phyloP scores from a whole-genome alignment of 92 coral and sea anemone genomes.

The Siderastrea radians region DNA sequence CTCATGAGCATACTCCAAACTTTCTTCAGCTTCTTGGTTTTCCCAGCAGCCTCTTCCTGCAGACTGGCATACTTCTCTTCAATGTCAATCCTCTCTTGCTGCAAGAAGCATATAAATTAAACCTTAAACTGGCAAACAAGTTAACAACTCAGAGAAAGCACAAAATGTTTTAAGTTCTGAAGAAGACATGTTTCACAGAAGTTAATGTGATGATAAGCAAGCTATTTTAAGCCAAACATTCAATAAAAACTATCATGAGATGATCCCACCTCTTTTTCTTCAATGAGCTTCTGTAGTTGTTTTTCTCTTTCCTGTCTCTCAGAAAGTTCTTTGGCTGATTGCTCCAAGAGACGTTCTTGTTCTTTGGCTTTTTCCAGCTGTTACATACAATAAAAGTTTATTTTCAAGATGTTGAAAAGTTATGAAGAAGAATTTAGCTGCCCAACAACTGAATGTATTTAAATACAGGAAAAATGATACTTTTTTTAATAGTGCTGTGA shows the following conservation, averaged over 20 bases:
- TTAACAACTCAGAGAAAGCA: too few species aligned
- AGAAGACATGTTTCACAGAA: neutral
- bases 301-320: conserved; percentile 89
- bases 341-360: conserved; percentile 91
- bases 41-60: conserved; percentile 99
- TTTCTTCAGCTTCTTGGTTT: conserved; percentile 97
- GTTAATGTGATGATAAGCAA: neutral
- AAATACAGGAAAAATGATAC: too few species aligned
- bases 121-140: too few species aligned
- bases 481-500: too few species aligned
- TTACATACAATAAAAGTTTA: neutral
- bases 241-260: neutral
- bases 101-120: neutral
- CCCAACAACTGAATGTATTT: too few species aligned
- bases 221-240: neutral
- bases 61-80: conserved; percentile 98
- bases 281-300: conserved; percentile 94
- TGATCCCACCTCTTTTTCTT: conserved; percentile 93
- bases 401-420: neutral
- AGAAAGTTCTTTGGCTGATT: conserved; percentile 95
- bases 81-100: conserved; percentile 99
- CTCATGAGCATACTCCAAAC: conserved; percentile 99
- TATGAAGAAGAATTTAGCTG: too few species aligned
- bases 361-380: conserved; percentile 99
- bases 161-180: neutral